phyloP scores from a whole-genome alignment of 2,797 vertebrate genomes.

The Caiman crocodilus region DNA sequence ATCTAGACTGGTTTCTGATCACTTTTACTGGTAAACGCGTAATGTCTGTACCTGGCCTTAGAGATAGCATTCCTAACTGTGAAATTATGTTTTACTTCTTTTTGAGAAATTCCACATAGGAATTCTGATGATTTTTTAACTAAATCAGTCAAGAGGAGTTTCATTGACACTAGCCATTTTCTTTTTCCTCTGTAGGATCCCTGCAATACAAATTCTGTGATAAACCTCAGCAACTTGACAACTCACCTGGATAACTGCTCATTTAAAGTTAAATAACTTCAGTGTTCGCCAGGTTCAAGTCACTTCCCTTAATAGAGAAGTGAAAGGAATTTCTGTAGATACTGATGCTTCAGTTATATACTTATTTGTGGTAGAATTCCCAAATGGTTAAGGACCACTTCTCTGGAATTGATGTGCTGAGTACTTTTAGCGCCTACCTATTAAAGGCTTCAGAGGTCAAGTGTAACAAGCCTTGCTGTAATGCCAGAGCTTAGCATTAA shows the following conservation, averaged over 20 bases:
- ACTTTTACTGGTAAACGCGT: background rate
- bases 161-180: background rate
- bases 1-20: too few relatives aligned
- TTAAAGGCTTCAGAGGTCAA: background rate
- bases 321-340: background rate
- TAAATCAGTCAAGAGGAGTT: background rate
- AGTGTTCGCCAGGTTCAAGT: background rate
- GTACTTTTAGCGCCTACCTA: background rate
- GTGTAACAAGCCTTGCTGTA: background rate
- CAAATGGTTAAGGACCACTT: background rate
- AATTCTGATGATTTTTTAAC: background rate
- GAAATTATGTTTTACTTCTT: background rate
- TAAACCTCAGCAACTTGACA: background rate
- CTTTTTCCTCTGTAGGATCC: background rate
- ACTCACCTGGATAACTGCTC: background rate
- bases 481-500: slow-evolving; percentile 4
- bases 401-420: background rate
- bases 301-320: background rate
- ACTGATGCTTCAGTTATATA: background rate
- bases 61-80: background rate
- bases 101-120: background rate
- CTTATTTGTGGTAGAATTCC: background rate
- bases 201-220: background rate
- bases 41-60: background rate
- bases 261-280: too few relatives aligned